Conservation (phyloP, 35 echinoderm and acorn worm genomes). For the Holothuria glaberrima region DNA sequence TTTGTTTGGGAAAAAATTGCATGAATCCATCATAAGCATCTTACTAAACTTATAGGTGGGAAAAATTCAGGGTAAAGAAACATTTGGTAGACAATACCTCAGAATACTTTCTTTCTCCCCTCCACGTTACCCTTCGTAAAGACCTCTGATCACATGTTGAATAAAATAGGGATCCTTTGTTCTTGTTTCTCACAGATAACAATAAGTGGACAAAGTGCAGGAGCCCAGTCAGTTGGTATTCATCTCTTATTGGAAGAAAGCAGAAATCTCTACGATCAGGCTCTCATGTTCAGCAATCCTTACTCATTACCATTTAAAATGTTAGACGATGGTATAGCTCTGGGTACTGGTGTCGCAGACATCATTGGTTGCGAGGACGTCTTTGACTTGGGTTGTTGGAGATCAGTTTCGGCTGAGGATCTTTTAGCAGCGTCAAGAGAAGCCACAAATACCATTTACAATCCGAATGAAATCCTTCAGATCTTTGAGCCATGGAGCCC, state of each 20-base stretch:
- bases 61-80: no score
- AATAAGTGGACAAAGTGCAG: slow-evolving; percentile 64
- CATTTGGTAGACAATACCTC: no score
- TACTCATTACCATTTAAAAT: slow-evolving; percentile 56
- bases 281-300: slow-evolving; percentile 58
- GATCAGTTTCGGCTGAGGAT: neutral
- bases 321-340: slow-evolving; percentile 28
- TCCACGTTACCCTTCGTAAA: neutral
- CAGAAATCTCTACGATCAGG: slow-evolving; percentile 52
- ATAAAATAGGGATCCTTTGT: neutral
- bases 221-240: slow-evolving; percentile 61
- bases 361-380: slow-evolving; percentile 3
- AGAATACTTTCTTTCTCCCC: no score
- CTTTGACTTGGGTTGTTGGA: slow-evolving; percentile 34
- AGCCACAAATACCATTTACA: neutral
- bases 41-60: no score
- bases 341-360: slow-evolving; percentile 24
- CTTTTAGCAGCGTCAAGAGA: neutral
- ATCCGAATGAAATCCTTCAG: slow-evolving; percentile 11
- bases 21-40: no score
- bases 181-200: slow-evolving; percentile 41
- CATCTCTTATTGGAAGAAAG: slow-evolving; percentile 46
- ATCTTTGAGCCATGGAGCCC: slow-evolving; percentile 59
- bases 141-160: neutral
- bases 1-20: no score